Base-by-base conservation (phyloP, 2,797 vertebrate species). In the Bradypodion pumilum region DNA sequence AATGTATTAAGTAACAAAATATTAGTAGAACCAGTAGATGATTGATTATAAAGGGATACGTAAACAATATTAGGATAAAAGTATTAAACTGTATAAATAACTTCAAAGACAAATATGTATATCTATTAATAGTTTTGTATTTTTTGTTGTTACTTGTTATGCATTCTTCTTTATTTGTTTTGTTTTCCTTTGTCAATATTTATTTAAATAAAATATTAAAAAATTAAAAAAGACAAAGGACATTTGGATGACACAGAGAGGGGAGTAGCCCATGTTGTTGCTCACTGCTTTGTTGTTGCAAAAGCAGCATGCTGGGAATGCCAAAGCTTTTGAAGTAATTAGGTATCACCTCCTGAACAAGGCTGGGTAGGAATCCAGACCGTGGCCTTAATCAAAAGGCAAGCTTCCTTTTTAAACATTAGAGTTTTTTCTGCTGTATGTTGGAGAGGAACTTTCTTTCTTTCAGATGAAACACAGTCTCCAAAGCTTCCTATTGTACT, bases 161-260 rank as follows among this genome's bases (percentile, higher is more conserved):
- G n/a, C n/a, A n/a, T n/a, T n/a, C n/a, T n/a, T n/a, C n/a, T n/a
- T n/a, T n/a, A n/a, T n/a, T n/a, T n/a, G n/a, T n/a, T n/a, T n/a
- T n/a, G n/a, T n/a, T n/a, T n/a, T n/a, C n/a, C n/a, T n/a, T n/a
- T n/a, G n/a, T n/a, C n/a, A n/a, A n/a, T n/a, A n/a, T n/a, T n/a
- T n/a, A n/a, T n/a, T n/a, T n/a, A n/a, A n/a, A n/a, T n/a, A n/a
- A n/a, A n/a, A n/a, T n/a, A n/a, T n/a, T n/a, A n/a, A n/a, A n/a
- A n/a, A n/a, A n/a, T n/a, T n/a, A n/a, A n/a, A n/a, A n/a, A n/a
- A n/a, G 75, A 78, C n/a, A 78, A 83, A 56, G 9, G n/a, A n/a
- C n/a, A n/a, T n/a, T 60, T 87, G 80, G 79, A 70, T 9, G 80
- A 85, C 74, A 15, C 10, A 63, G 49, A 65, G 56, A 59, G 72